Conservation (phyloP, 2,113 vertebrate genomes). For the Balaeniceps rex region DNA sequence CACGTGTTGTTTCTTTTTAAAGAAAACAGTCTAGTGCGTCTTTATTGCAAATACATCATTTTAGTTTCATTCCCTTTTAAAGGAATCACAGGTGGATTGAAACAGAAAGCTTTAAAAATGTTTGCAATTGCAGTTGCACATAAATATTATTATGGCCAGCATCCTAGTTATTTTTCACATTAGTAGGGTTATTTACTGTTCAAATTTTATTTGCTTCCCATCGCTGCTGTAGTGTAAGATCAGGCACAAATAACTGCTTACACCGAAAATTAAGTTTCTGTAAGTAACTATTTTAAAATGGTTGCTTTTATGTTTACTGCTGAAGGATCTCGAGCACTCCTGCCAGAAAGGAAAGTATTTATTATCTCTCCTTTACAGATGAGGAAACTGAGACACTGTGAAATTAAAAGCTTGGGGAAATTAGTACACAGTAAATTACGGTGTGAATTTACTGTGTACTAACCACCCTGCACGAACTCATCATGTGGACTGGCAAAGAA, state of each 20-base stretch:
- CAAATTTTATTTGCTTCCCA: neutral
- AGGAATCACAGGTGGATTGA: neutral
- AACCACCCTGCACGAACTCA: conserved; percentile 12
- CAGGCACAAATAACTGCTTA: conserved; percentile 20
- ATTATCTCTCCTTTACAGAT: conserved; percentile 62
- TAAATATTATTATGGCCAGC: neutral
- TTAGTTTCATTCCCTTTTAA: neutral
- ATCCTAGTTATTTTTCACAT: neutral
- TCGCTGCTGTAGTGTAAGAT: neutral
- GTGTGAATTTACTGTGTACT: conserved; percentile 53
- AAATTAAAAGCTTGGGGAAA: conserved; percentile 64
- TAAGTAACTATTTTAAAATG: conserved; percentile 29
- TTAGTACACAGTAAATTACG: conserved; percentile 53
- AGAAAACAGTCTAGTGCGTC: neutral
- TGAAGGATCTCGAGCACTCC: neutral
- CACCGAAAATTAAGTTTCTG: conserved; percentile 10
- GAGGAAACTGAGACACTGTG: conserved; percentile 63
- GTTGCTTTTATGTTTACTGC: conserved; percentile 33
- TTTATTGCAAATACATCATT: neutral
- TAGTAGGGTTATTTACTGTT: neutral
- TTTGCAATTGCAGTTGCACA: neutral
- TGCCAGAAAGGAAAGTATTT: conserved; percentile 58
- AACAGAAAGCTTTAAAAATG: conserved; percentile 5
- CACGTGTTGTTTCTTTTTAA: conserved; percentile 9
- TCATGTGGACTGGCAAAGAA: conserved; percentile 35